A percentile compares a stretch with the other conserved stretches of the same genome.
Evolutionary conservation across 2,888 invertebrate genomes (phyloP).

Genomic region (Dendrolimus pini): DNA sequence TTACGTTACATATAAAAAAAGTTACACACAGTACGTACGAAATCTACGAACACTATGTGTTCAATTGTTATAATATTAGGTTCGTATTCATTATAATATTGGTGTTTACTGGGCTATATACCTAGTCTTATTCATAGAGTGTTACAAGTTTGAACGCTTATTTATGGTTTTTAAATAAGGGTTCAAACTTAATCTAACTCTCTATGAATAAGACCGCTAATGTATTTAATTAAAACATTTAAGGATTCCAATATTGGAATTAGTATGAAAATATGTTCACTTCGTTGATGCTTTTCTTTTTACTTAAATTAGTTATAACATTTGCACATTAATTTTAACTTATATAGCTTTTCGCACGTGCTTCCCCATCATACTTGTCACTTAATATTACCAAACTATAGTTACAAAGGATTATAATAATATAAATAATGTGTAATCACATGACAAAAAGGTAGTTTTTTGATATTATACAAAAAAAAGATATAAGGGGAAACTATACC

Average conservation of each 20-base stretch:
- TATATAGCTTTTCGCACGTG: too few species aligned
- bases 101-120: conserved; percentile 14
- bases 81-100: conserved; percentile 23
- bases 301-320: neutral
- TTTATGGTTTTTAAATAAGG: conserved; percentile 8
- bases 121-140: conserved; percentile 29
- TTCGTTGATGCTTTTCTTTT: conserved; percentile 20
- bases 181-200: too few species aligned
- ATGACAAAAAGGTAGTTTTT: too few species aligned
- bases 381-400: too few species aligned
- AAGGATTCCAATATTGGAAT: conserved; percentile 20
- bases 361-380: too few species aligned
- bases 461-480: too few species aligned
- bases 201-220: conserved; percentile 10
- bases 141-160: conserved; percentile 18
- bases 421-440: too few species aligned
- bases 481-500: too few species aligned
- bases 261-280: conserved; percentile 38
- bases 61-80: neutral
- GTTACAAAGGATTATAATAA: too few species aligned
- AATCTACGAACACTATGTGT: neutral
- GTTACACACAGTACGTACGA: neutral
- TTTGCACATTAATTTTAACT: too few species aligned
- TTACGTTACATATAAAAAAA: neutral
- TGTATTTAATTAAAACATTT: conserved; percentile 32